Evolutionary conservation across 2,888 invertebrate species (phyloP).

Genomic region (Papilio protenor): DNA sequence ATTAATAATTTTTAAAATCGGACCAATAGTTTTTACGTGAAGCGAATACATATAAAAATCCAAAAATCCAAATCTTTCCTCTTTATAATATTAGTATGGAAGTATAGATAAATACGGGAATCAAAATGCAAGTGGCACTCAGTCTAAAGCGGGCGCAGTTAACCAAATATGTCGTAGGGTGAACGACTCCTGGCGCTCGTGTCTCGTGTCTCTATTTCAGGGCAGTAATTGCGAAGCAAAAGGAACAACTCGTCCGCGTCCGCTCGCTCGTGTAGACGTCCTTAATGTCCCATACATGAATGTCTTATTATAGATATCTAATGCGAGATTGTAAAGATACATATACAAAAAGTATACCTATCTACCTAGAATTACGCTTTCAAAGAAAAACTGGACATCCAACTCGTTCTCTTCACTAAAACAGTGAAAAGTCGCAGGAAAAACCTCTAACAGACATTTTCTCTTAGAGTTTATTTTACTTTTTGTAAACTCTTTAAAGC

Average conservation of each 20-base stretch:
- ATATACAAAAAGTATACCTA: too few species aligned
- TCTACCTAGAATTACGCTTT: not conserved
- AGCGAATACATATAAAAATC: too few species aligned
- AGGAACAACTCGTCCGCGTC: conserved; percentile 47
- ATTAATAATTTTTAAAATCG: too few species aligned
- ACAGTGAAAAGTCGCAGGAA: too few species aligned
- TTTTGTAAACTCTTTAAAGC: too few species aligned
- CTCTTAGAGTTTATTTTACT: too few species aligned
- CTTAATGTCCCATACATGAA: conserved; percentile 18
- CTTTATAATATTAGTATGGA: not conserved
- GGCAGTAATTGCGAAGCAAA: conserved; percentile 52
- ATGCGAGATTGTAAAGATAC: not conserved
- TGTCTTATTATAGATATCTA: conserved; percentile 3
- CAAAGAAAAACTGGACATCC: not conserved
- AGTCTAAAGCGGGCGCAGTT: conserved; percentile 45
- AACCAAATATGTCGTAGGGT: conserved; percentile 56
- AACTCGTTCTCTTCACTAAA: too few species aligned
- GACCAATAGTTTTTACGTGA: too few species aligned
- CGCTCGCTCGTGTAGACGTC: conserved; percentile 19
- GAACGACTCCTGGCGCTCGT: conserved; percentile 50
- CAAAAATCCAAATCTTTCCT: not conserved
- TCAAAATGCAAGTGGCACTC: conserved; percentile 44
- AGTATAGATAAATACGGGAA: not conserved
- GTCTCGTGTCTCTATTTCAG: conserved; percentile 52
- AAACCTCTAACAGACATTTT: too few species aligned